These are phyloP conservation scores for Anolis carolinensis DNA, from an alignment of 2,113 vertebrate species.

Conservation along the genomic window DNA sequence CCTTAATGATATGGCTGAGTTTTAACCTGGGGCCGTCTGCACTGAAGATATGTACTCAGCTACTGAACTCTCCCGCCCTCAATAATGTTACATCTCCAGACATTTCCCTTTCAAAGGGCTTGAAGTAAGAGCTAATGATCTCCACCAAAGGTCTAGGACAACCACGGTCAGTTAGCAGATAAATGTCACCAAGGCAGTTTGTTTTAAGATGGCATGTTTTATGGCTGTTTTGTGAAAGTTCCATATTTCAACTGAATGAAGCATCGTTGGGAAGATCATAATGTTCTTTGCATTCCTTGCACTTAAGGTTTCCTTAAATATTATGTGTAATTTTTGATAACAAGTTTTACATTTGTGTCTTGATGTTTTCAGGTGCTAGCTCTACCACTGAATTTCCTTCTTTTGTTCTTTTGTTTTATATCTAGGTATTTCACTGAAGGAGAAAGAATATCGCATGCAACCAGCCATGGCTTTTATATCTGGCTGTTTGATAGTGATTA, in stretches of 20 bases:
- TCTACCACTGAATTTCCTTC: background rate
- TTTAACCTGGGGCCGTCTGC: background rate
- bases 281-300: background rate
- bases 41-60: background rate
- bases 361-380: background rate
- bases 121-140: background rate
- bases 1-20: background rate
- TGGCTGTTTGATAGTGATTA: background rate
- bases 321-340: background rate
- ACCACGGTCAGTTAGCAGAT: background rate
- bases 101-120: background rate
- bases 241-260: background rate
- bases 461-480: background rate
- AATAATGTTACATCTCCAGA: background rate
- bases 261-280: background rate
- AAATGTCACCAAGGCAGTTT: background rate
- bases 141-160: background rate
- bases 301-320: background rate
- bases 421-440: background rate
- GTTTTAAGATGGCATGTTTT: background rate
- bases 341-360: background rate
- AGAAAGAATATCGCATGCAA: background rate
- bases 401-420: background rate
- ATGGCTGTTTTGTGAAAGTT: background rate
- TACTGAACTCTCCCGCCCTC: background rate